phyloP scores from a whole-genome alignment of 2,888 invertebrate genomes.

The Eledone cirrhosa region DNA sequence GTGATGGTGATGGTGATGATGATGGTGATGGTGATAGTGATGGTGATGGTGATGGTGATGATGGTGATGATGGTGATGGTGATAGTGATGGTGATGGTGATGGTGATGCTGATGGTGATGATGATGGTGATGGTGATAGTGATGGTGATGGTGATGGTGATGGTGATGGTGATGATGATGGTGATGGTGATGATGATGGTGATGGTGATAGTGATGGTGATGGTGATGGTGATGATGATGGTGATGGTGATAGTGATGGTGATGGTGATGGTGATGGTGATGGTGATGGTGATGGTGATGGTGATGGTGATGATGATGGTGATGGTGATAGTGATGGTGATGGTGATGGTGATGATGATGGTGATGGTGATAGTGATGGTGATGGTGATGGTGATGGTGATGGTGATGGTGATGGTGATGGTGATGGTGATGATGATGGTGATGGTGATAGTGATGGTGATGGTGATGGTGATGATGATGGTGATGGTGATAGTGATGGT shows the following conservation, averaged over 20 bases:
- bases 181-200: background rate
- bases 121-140: background rate
- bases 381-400: constrained; percentile 6
- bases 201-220: background rate
- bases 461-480: too few species aligned
- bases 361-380: background rate
- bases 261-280: constrained; percentile 2
- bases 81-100: background rate
- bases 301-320: constrained; percentile 6
- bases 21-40: background rate
- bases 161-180: constrained; percentile 2
- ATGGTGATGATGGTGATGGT: background rate
- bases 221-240: constrained; percentile 2
- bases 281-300: constrained; percentile 2
- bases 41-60: constrained; percentile 2
- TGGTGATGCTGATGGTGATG: background rate
- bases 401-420: background rate
- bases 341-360: constrained; percentile 2
- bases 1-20: background rate
- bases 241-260: background rate
- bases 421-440: too few species aligned
- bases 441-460: too few species aligned
- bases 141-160: background rate
- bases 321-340: constrained; percentile 2
- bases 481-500: background rate